These are phyloP conservation scores for Heliconius ethilla DNA, from an alignment of 2,888 invertebrate species.

Conservation along the genomic window DNA sequence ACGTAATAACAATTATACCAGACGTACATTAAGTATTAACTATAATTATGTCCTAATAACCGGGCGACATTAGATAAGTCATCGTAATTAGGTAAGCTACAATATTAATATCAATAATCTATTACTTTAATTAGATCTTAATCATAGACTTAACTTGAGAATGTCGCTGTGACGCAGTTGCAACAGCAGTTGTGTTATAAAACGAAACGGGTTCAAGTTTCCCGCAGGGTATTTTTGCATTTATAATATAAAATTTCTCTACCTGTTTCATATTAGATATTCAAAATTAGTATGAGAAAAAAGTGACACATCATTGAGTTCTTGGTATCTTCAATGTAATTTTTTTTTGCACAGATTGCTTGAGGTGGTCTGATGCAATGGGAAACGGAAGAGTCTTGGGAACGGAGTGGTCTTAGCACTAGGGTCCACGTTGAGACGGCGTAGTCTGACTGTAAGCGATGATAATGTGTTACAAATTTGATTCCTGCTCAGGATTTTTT, in stretches of 20 bases:
- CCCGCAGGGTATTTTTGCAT: neutral
- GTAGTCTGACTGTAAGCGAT: too few relatives aligned
- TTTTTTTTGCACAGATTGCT: too few relatives aligned
- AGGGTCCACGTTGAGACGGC: too few relatives aligned
- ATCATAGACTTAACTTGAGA: neutral
- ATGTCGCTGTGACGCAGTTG: neutral
- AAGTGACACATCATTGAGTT: too few relatives aligned
- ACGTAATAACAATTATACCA: neutral
- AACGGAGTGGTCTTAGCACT: too few relatives aligned
- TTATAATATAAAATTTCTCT: neutral
- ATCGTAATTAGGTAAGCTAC: neutral
- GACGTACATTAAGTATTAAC: slow-evolving; percentile 5
- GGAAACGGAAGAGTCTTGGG: too few relatives aligned
- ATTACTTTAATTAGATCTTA: neutral
- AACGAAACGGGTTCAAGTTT: neutral
- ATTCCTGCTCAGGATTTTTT: too few relatives aligned
- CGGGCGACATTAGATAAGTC: neutral
- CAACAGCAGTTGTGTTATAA: neutral
- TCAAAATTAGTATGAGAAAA: too few relatives aligned
- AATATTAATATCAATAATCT: neutral
- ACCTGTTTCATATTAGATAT: too few relatives aligned
- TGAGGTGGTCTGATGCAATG: too few relatives aligned
- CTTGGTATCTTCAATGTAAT: too few relatives aligned
- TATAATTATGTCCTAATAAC: neutral
- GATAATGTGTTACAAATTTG: too few relatives aligned